Conservation (phyloP, 2,113 vertebrate species). For the Paradoxurus hermaphroditus region DNA sequence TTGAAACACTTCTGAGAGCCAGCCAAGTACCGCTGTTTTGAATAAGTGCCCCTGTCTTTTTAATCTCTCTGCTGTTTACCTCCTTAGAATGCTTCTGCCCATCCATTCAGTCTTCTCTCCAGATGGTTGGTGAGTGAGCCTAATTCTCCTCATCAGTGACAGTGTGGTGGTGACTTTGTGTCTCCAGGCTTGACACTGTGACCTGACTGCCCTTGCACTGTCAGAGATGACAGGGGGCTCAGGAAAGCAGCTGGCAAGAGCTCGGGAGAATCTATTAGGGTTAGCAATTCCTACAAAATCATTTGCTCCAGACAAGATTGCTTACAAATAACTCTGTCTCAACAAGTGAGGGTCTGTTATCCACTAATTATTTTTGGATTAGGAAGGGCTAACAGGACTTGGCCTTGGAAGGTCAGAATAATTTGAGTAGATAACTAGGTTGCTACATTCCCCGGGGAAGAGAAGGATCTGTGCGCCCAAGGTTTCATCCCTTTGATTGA, state of each 20-base stretch:
- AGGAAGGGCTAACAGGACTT: slow-evolving; percentile 79
- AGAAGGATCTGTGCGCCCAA: slow-evolving; percentile 63
- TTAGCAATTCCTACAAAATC: slow-evolving; percentile 55
- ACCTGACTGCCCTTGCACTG: slow-evolving; percentile 61
- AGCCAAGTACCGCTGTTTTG: not conserved
- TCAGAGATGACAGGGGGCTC: slow-evolving; percentile 65
- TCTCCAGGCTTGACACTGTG: not conserved
- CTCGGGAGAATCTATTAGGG: slow-evolving; percentile 61
- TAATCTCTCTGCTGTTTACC: not conserved
- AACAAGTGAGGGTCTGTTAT: slow-evolving; percentile 67
- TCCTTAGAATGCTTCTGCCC: not conserved
- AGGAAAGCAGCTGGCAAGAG: slow-evolving; percentile 1
- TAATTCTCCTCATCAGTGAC: not conserved
- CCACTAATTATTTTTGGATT: slow-evolving; percentile 84
- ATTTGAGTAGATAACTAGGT: slow-evolving; percentile 80
- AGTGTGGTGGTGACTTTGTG: not conserved
- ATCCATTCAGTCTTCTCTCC: not conserved
- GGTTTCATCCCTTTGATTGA: slow-evolving; percentile 80
- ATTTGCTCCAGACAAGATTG: slow-evolving; percentile 66
- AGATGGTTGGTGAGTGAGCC: not conserved
- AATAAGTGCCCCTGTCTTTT: slow-evolving; percentile 9
- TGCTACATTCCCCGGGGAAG: slow-evolving; percentile 71
- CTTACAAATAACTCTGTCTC: slow-evolving; percentile 69
- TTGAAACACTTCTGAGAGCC: not conserved
- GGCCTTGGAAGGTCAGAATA: slow-evolving; percentile 76